These are phyloP conservation scores for Pelobates cultripes DNA, from an alignment of 2,797 vertebrate genomes.

Conservation along the genomic window DNA sequence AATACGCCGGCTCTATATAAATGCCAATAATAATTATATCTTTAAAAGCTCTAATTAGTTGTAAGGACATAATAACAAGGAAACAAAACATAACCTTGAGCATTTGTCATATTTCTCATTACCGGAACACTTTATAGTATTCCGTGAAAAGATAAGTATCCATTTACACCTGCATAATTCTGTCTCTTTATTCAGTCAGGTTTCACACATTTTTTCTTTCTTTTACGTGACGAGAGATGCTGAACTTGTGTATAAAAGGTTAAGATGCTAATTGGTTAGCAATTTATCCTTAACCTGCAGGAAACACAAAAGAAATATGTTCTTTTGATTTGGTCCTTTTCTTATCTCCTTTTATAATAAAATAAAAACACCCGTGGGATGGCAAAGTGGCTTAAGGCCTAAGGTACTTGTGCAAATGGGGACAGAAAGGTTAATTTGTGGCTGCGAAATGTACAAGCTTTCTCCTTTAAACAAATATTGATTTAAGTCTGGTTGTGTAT, in stretches of 20 bases:
- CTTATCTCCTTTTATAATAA: slow-evolving; percentile 53
- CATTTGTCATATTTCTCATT: slow-evolving; percentile 62
- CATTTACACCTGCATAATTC: slow-evolving; percentile 64
- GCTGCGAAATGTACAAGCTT: slow-evolving; percentile 60
- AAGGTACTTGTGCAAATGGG: slow-evolving; percentile 15
- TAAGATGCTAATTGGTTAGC: slow-evolving; percentile 69
- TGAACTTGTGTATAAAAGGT: slow-evolving; percentile 67
- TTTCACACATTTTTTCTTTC: slow-evolving; percentile 60
- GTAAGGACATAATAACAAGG: not conserved
- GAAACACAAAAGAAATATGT: slow-evolving; percentile 56
- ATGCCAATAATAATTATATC: not conserved
- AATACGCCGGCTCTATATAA: no score
- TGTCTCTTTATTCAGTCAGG: slow-evolving; percentile 58
- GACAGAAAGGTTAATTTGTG: slow-evolving; percentile 70
- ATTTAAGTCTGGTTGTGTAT: slow-evolving; percentile 62
- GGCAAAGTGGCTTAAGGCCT: slow-evolving; percentile 8
- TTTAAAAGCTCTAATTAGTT: slow-evolving; percentile 56
- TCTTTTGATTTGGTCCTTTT: slow-evolving; percentile 30
- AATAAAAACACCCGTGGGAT: slow-evolving; percentile 48
- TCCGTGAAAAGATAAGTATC: slow-evolving; percentile 49
- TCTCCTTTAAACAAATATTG: slow-evolving; percentile 69
- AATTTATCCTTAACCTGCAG: slow-evolving; percentile 57
- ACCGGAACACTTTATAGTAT: slow-evolving; percentile 52
- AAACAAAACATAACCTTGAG: slow-evolving; percentile 57
- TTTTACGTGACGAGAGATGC: slow-evolving; percentile 62